Percentiles rank a stretch among this genome's conserved stretches.
Evolutionary conservation across 2,888 invertebrate species (phyloP).

Genomic region (Morinoia aosen): DNA sequence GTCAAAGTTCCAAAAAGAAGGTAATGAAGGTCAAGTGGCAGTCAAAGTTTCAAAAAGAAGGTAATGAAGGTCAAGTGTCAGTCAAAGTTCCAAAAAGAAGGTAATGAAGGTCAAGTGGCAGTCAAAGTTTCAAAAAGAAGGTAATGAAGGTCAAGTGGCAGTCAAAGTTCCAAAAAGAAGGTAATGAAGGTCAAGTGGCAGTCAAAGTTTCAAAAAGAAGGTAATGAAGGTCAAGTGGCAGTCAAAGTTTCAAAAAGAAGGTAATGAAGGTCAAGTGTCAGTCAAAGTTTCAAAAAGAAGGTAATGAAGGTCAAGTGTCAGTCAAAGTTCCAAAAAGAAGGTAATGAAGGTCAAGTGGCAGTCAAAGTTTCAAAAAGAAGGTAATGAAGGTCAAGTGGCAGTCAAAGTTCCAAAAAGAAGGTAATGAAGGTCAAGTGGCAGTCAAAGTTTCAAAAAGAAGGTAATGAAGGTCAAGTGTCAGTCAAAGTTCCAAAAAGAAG

Average conservation of each 20-base stretch:
- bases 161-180: neutral
- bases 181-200: neutral
- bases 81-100: neutral
- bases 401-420: neutral
- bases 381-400: neutral
- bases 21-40: neutral
- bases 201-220: too few relatives aligned
- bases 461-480: neutral
- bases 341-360: neutral
- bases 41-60: too few relatives aligned
- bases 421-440: neutral
- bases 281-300: too few relatives aligned
- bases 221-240: neutral
- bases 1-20: neutral
- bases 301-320: neutral
- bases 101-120: neutral
- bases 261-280: neutral
- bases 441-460: too few relatives aligned
- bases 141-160: neutral
- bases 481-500: neutral
- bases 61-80: neutral
- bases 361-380: too few relatives aligned
- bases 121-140: too few relatives aligned
- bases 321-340: neutral
- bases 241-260: neutral